These are phyloP conservation scores for Rhegmatorhina hoffmannsi DNA, from an alignment of 2,113 vertebrate genomes.

Conservation along the genomic window DNA sequence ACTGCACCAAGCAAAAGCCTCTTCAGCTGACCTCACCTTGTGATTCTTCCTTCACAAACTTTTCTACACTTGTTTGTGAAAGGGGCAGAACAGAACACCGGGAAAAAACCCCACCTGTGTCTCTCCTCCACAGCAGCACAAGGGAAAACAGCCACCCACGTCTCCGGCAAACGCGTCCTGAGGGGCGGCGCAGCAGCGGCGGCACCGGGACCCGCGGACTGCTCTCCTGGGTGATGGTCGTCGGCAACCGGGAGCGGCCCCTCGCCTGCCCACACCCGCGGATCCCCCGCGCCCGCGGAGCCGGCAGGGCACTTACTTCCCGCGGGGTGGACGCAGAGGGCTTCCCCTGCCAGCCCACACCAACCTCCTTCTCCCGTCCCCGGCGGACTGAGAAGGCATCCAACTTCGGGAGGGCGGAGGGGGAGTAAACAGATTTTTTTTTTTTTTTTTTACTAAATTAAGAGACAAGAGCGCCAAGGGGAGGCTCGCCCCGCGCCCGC, in stretches of 20 bases:
- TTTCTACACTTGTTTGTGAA: not conserved
- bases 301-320: not conserved
- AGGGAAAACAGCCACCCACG: not conserved
- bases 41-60: not conserved
- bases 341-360: not conserved
- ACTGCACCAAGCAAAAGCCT: fast-evolving
- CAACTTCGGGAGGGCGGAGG: not conserved
- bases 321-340: not conserved
- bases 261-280: not conserved
- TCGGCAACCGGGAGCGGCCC: not conserved
- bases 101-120: not conserved
- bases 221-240: fast-evolving
- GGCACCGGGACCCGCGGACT: no score
- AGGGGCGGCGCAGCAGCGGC: not conserved
- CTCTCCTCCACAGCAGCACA: not conserved
- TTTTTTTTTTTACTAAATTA: fast-evolving
- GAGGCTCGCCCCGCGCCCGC: not conserved
- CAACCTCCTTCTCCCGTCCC: not conserved
- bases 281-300: not conserved
- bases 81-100: fast-evolving
- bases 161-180: not conserved
- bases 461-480: fast-evolving
- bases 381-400: not conserved
- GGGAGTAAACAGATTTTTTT: fast-evolving
- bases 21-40: not conserved